These are phyloP conservation scores for Pseudomyrmex flavicornis DNA, from an alignment of 1,140 invertebrate genomes.

Conservation along the genomic window DNA sequence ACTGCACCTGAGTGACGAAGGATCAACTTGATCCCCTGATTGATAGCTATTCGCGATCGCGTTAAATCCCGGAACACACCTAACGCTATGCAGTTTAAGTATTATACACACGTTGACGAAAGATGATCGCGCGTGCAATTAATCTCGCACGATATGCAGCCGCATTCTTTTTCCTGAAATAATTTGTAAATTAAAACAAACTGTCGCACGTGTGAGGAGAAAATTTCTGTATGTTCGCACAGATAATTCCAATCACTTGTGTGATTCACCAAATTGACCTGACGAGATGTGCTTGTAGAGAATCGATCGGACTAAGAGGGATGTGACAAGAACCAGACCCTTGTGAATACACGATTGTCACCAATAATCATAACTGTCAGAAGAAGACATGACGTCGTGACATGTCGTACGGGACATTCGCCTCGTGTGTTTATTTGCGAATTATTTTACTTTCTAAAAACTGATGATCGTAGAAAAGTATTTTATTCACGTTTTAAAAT, in stretches of 20 bases:
- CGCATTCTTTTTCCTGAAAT: too few relatives aligned
- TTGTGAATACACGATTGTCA: background rate
- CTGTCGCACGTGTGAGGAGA: too few relatives aligned
- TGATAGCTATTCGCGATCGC: constrained; percentile 36
- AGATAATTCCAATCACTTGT: background rate
- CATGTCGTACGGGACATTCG: too few relatives aligned
- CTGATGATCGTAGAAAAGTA: too few relatives aligned
- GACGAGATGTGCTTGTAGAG: background rate
- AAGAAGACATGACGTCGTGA: background rate
- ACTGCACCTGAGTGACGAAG: constrained; percentile 19
- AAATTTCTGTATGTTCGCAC: background rate
- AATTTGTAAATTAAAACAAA: background rate
- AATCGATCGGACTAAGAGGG: background rate
- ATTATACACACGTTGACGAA: background rate
- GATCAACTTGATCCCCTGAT: constrained; percentile 47
- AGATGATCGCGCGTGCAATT: background rate
- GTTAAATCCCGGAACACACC: constrained; percentile 17
- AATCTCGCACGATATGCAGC: too few relatives aligned
- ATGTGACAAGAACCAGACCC: background rate
- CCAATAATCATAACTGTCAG: background rate
- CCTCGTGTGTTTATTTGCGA: too few relatives aligned
- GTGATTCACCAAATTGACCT: too few relatives aligned
- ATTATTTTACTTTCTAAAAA: too few relatives aligned
- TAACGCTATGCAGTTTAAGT: background rate
- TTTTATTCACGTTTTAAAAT: too few relatives aligned